Evolutionary conservation across 2,888 invertebrate species (phyloP).

Genomic region (Tethea ocularis): DNA sequence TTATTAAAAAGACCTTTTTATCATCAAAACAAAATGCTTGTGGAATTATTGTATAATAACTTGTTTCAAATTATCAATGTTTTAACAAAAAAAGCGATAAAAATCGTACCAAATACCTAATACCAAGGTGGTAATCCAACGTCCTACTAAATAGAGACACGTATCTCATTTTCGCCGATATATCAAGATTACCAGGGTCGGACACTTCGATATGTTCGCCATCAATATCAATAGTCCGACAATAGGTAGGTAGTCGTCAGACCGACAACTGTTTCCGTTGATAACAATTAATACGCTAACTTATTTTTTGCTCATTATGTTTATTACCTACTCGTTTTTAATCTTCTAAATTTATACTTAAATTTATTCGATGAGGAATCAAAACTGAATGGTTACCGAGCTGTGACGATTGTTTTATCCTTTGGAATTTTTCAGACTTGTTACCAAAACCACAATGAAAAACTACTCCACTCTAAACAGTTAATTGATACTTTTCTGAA

Average conservation of each 20-base stretch:
- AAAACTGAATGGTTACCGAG: too few relatives aligned
- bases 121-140: constrained; percentile 20
- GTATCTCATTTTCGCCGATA: constrained; percentile 16
- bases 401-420: too few relatives aligned
- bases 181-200: constrained; percentile 10
- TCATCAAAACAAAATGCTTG: neutral
- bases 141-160: constrained; percentile 26
- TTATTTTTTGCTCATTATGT: neutral
- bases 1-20: neutral
- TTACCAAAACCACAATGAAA: too few relatives aligned
- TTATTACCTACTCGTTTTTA: too few relatives aligned
- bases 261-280: constrained; percentile 15
- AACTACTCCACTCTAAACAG: too few relatives aligned
- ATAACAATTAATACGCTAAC: neutral
- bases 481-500: too few relatives aligned
- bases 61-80: neutral
- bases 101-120: too few relatives aligned
- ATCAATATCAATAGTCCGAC: constrained; percentile 36
- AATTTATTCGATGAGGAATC: too few relatives aligned
- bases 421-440: too few relatives aligned
- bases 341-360: too few relatives aligned
- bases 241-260: constrained; percentile 21
- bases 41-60: too few relatives aligned
- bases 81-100: neutral
- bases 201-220: constrained; percentile 17